phyloP scores from a whole-genome alignment of 2,888 invertebrate genomes.

The Calliphora vomitoria region DNA sequence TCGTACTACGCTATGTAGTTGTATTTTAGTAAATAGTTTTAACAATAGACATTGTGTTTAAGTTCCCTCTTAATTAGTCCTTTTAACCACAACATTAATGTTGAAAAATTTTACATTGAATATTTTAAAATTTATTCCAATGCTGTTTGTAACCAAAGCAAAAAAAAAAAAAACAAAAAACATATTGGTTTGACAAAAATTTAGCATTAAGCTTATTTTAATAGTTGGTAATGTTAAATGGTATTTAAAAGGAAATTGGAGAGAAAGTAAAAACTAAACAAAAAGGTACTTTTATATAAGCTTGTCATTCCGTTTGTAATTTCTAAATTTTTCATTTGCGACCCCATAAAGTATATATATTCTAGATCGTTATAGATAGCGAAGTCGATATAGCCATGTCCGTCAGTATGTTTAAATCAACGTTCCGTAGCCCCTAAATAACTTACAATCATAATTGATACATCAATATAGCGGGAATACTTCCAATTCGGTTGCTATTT shows the following conservation, averaged over 20 bases:
- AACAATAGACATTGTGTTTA: constrained; percentile 46
- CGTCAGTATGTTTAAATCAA: too few relatives aligned
- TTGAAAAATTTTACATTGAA: constrained; percentile 52
- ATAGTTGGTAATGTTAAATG: neutral
- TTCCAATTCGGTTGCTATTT: too few relatives aligned
- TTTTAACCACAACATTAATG: constrained; percentile 64
- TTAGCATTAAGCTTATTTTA: constrained; percentile 25
- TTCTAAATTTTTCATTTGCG: too few relatives aligned
- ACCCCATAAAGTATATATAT: too few relatives aligned
- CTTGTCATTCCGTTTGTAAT: too few relatives aligned
- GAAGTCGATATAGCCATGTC: too few relatives aligned
- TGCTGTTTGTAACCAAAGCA: neutral
- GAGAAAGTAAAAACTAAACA: too few relatives aligned
- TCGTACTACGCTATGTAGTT: neutral
- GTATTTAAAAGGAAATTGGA: neutral
- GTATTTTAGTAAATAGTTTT: neutral
- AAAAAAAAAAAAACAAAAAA: neutral
- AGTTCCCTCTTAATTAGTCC: constrained; percentile 68
- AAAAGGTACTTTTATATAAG: neutral
- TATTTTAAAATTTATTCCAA: constrained; percentile 48
- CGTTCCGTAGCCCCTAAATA: too few relatives aligned
- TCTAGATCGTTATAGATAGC: too few relatives aligned
- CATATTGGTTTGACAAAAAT: constrained; percentile 25
- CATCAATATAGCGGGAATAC: too few relatives aligned
- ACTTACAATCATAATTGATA: too few relatives aligned